Base-by-base conservation (phyloP, 2,113 vertebrate species). In the Rhynchopsitta pachyrhyncha region DNA sequence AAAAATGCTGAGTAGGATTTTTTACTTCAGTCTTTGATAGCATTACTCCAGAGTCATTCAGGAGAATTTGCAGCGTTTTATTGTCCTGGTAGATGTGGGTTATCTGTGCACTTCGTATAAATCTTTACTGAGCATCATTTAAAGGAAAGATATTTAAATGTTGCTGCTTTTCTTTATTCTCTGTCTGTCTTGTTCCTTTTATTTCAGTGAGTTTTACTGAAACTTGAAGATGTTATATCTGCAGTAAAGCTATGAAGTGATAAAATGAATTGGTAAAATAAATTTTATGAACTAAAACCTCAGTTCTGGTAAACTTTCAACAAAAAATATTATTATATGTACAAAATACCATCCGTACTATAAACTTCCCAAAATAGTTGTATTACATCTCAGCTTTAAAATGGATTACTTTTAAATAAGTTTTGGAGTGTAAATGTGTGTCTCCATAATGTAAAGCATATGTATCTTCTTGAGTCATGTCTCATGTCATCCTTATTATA, bases 1-100 rank as follows among this genome's bases (percentile, higher is more conserved):
- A 47, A 93, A 95, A 94, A 85, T 82, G 85, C 92, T 97, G 81
- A 95, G 53, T 91, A 24, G 3, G 55, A 17, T 66, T 82, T 74
- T 78, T 92, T 66, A 66, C 47, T 82, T 79, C 8, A 41, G 23
- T 82, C 55, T 80, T 88, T 88, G 74, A 19, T 85, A 62, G 49
- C 44, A 28, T 77, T 50, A 24, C 28, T 71, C 29, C 24, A 35
- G 69, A 88, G 29, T 52, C 46, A 63, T 91, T 79, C 23, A 88
- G 74, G 75, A 53, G 78, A 93, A 86, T 41, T 75, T 28, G 15
- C 49, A 88, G 57, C 17, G 11, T 94, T 83, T 90, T 74, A 67
- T 83, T 93, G 23, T 90, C 53, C 35, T 94, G 49, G 7, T 88
- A 35, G n/a, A 86, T 22, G 23, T 67, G 55, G 64, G 35, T 42